Evolutionary conservation across 2,888 invertebrate genomes (phyloP), one percentile per base, ranked within the genome.

Genomic region (Cerastoderma edule): DNA sequence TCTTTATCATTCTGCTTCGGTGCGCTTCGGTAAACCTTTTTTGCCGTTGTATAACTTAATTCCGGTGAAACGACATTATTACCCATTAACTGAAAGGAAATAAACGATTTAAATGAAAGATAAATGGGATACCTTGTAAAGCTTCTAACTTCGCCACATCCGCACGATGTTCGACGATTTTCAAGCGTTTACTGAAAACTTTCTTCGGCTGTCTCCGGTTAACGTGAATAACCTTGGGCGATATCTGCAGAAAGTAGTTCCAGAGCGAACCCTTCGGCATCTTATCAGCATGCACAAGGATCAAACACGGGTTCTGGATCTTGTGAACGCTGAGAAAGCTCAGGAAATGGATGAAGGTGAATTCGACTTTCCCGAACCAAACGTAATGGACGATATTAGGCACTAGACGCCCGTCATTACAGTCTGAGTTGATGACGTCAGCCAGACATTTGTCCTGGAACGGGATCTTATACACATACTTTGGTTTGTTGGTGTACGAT

Each of bases 331-430:
- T 89, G 8, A 87, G 75, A n/a, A 87, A 81, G 67, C 87, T 87
- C 16, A 88, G 74, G 56, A 87, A 87, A 48, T 85, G 74, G 28
- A 82, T 78, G 35, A 88, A 82, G 27, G 82, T 79, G 60, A 88
- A 78, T 13, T 83, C 71, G 28, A 72, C 78, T 22, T 75, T 83
- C 8, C 83, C 82, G 56, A 87, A 87, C 87, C 87, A 87, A 6
- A 88, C 84, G 46, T 87, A 88, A 64, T 88, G 88, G 5, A 87
- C 85, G 10, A 88, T 72, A 50, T 84, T 87, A n/a, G 88, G 88
- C 32, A 85, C 85, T 19, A 39, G 22, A 24, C 33, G 48, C 5
- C 67, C 72, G 44, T 79, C 80, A 0, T 56, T 28, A 54, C 85
- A 85, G 30, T 72, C 71, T 74, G 69, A 70, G 54, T 79, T 76